Evolutionary conservation across 2,888 invertebrate genomes (phyloP).

Genomic region (Conchocele bisecta): DNA sequence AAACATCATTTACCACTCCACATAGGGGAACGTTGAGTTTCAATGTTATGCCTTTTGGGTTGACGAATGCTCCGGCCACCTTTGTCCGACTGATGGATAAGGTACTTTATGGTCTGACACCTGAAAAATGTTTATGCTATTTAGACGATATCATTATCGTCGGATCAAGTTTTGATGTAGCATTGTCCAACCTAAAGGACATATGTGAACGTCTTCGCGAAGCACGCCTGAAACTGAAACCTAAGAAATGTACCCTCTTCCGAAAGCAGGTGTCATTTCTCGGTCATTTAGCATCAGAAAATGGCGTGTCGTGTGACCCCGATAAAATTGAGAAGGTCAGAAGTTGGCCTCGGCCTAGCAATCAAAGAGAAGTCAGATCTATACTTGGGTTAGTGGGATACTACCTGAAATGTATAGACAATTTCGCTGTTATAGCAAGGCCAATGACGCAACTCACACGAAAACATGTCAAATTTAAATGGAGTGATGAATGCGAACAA

Average conservation of each 20-base stretch:
- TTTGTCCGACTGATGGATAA: slow-evolving; percentile 17
- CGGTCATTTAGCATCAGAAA: slow-evolving; percentile 24
- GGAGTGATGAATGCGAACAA: slow-evolving; percentile 22
- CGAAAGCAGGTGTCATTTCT: slow-evolving; percentile 24
- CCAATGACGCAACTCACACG: slow-evolving; percentile 17
- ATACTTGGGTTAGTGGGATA: slow-evolving; percentile 13
- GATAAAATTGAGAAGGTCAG: slow-evolving; percentile 18
- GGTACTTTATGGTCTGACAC: slow-evolving; percentile 10
- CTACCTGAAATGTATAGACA: slow-evolving; percentile 18
- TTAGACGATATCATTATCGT: slow-evolving; percentile 32
- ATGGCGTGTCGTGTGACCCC: slow-evolving; percentile 19
- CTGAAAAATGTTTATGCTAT: slow-evolving; percentile 20
- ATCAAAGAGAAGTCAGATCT: slow-evolving; percentile 1
- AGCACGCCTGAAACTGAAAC: slow-evolving; percentile 27
- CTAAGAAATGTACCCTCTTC: slow-evolving; percentile 29
- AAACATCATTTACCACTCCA: slow-evolving; percentile 20
- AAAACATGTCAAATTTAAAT: slow-evolving; percentile 21
- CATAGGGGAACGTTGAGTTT: slow-evolving; percentile 10
- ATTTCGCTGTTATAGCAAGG: slow-evolving; percentile 12
- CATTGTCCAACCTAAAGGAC: background rate
- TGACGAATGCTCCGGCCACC: slow-evolving; percentile 16
- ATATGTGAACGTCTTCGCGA: slow-evolving; percentile 12
- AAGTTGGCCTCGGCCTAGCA: slow-evolving; percentile 23
- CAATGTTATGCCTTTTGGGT: slow-evolving; percentile 21
- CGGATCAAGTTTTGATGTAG: slow-evolving; percentile 13